These are phyloP conservation scores for Bovichtus variegatus DNA, from an alignment of 2,797 vertebrate genomes.

Conservation along the genomic window DNA sequence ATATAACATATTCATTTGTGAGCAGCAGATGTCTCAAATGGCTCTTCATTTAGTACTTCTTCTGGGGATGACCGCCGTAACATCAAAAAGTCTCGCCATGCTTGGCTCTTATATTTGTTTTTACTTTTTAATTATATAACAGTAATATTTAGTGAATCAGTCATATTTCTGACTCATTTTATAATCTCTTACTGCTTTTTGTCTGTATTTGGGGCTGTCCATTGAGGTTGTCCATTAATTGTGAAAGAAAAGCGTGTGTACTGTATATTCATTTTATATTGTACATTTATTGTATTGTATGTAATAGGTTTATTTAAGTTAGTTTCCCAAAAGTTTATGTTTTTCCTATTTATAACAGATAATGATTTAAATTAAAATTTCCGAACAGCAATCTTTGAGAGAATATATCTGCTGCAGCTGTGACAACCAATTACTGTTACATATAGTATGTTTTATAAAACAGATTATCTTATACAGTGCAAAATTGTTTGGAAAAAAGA, in stretches of 20 bases:
- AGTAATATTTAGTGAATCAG: background rate
- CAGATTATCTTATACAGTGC: background rate
- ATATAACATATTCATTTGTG: background rate
- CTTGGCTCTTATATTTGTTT: no score
- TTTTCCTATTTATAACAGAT: background rate
- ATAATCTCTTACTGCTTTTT: background rate
- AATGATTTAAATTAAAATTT: background rate
- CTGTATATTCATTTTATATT: background rate
- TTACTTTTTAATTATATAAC: background rate
- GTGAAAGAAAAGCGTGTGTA: background rate
- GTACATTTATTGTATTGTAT: background rate
- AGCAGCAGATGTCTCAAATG: background rate
- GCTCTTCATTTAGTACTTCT: no score
- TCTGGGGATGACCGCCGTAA: no score
- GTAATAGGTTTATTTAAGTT: background rate
- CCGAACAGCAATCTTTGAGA: background rate
- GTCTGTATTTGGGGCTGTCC: background rate
- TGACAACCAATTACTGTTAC: constrained; percentile 5
- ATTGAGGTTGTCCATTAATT: background rate
- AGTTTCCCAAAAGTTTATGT: background rate
- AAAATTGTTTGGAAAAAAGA: background rate
- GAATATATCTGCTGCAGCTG: background rate
- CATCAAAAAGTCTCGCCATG: no score
- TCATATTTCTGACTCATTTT: background rate
- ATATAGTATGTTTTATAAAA: background rate